Base-by-base conservation (phyloP, 2,797 vertebrate genomes). In the Limnodromus scolopaceus region DNA sequence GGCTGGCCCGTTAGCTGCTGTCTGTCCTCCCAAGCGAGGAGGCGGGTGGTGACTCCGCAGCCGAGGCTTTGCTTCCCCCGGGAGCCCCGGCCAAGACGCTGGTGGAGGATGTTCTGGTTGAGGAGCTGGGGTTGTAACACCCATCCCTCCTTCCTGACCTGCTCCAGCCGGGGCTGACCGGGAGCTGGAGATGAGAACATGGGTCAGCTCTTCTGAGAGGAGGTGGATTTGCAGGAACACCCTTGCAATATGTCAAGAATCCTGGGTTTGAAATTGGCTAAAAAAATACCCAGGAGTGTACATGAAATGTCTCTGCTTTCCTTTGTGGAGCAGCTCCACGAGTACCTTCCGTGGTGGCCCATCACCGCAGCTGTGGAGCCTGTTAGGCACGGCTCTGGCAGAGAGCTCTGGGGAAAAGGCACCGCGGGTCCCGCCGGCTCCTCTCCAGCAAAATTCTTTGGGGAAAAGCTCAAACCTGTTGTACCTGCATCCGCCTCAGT, bases 301-400 rank as follows among this genome's bases (percentile, higher is more conserved):
- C 1, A 0, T 0, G 10, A 10, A 17, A 28, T 3, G 7, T 6
- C 2, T 24, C 9, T 20, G 9, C 12, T 36, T 27, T 58, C 36
- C 55, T 28, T 22, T 13, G 32, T 14, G 8, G n/a, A 4, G 4
- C 38, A 2, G 43, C 49, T 16, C 24, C 28, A 2, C 6, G 46
- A 16, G 6, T 15, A 4, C 5, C 2, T 17, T 25, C 1, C 13
- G 9, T 1, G 2, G 18, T 2, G 16, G 19, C 10, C 10, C 28
- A 16, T 38, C 24, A 0, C 5, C 24, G 64, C 6, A 4, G 38
- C 41, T 54, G 2, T 61, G n/a, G 46, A 5, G 43, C 19, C 39
- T 15, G 1, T 22, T 20, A 9, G 4, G 9, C 22, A 1, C 1
- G 7, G 49, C 5, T 18, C 48, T 49, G 51, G 49, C 5, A 9